Evolutionary conservation across 2,113 vertebrate genomes (phyloP), one percentile per base, ranked within the genome.

Genomic region (Acinonyx jubatus): DNA sequence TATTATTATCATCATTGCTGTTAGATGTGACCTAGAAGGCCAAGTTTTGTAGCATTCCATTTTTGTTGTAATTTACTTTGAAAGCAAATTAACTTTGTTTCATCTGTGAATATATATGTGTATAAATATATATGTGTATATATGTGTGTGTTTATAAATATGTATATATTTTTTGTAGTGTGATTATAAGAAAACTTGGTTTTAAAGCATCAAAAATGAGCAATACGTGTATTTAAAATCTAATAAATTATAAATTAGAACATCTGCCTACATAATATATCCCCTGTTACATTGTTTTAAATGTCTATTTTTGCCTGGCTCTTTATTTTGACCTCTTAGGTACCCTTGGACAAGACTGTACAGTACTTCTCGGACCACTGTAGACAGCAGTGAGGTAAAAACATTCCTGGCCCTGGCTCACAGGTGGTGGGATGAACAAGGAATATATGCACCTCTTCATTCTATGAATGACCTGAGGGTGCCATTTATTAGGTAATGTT

Each of bases 391-490:
- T 3, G 99, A 99, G 97, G 33, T 99, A 31, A 99, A 98, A 95
- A 99, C 98, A 98, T 99, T 99, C 98, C 99, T 99, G 98, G 98
- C 98, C 5, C 98, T 99, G 19, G 99, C 99, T 14, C 98, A 98
- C 92, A 99, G 99, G 96, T 99, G 99, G 99, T 99, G 99, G 99
- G 99, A 99, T 96, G 99, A 99, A 87, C 98, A 99, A 92, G 99
- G 99, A 96, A 98, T 99, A 18, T 99, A 99, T 97, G 99, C 98
- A 41, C 98, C 99, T 69, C 99, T 99, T 92, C 99, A 99, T 97
- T 98, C 99, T 86, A 99, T 99, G 99, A 99, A 99, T 92, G 99
- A 99, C 91, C 98, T 99, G 61, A 98, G 99, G 98, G 99, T 99
- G 84, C 99, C 99, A 25, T 99, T 99, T 97, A 99, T 99, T 98